Evolutionary conservation across 2,113 vertebrate species (phyloP).

Genomic region (Cheirogaleus medius): DNA sequence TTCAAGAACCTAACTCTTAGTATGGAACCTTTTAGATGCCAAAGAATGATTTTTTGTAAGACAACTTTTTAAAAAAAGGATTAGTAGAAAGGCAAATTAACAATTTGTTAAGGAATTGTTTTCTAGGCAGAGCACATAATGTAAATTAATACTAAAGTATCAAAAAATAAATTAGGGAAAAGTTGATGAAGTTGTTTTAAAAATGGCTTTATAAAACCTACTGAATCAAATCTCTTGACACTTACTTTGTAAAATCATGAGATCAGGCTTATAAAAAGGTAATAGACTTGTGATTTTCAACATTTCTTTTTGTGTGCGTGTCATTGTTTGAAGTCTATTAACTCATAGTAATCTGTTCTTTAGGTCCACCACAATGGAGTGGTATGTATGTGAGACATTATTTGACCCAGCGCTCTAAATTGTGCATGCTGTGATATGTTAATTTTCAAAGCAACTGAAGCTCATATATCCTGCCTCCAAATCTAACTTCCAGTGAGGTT

Average conservation of each 20-base stretch:
- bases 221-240: conserved; percentile 36
- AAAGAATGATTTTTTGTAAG: conserved; percentile 45
- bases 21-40: background rate
- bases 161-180: background rate
- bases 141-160: background rate
- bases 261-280: conserved; percentile 14
- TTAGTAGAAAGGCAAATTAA: background rate
- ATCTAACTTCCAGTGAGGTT: background rate
- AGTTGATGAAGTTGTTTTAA: conserved; percentile 15
- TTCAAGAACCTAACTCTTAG: background rate
- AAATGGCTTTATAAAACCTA: background rate
- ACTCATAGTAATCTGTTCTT: conserved; percentile 32
- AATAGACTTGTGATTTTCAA: conserved; percentile 9
- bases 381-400: conserved; percentile 63
- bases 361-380: conserved; percentile 72
- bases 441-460: background rate
- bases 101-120: background rate
- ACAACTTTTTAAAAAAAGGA: background rate
- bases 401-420: background rate
- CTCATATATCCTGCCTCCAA: background rate
- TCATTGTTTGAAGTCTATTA: conserved; percentile 11
- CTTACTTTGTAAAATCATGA: conserved; percentile 22
- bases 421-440: conserved; percentile 56
- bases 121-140: background rate
- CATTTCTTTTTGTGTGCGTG: background rate